A percentile compares a stretch with the other conserved stretches of the same genome.
Evolutionary conservation across 2,113 vertebrate genomes (phyloP).

Genomic region (Dendropsophus ebraccatus): DNA sequence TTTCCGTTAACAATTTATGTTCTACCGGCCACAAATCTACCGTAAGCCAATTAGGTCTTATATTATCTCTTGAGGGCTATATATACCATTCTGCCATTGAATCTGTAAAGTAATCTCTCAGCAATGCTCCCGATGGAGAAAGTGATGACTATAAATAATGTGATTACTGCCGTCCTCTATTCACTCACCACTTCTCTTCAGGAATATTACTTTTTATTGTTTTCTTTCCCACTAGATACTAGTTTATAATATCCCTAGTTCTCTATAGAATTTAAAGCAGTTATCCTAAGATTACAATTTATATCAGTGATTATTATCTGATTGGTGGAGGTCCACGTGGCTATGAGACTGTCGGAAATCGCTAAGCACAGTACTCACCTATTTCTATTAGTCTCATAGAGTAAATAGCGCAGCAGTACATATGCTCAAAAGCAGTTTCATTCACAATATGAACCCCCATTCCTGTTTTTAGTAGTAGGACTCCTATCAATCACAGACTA

Average conservation of each 20-base stretch:
- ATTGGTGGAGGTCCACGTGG: no score
- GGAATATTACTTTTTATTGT: background rate
- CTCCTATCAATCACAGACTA: no score
- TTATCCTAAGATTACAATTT: no score
- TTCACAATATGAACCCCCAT: no score
- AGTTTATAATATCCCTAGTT: background rate
- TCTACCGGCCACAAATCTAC: background rate
- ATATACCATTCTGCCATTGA: background rate
- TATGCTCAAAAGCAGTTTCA: no score
- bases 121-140: background rate
- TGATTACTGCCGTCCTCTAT: background rate
- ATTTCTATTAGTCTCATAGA: no score
- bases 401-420: no score
- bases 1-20: background rate
- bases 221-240: background rate
- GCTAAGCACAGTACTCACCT: no score
- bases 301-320: no score
- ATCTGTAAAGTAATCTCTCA: background rate
- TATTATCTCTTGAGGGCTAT: background rate
- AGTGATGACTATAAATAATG: background rate
- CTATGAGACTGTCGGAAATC: no score
- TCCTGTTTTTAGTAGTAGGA: no score
- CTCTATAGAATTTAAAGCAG: background rate
- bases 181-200: background rate
- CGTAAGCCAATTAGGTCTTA: background rate